phyloP scores from a whole-genome alignment of 2,113 vertebrate genomes.

The Rhinichthys klamathensis region DNA sequence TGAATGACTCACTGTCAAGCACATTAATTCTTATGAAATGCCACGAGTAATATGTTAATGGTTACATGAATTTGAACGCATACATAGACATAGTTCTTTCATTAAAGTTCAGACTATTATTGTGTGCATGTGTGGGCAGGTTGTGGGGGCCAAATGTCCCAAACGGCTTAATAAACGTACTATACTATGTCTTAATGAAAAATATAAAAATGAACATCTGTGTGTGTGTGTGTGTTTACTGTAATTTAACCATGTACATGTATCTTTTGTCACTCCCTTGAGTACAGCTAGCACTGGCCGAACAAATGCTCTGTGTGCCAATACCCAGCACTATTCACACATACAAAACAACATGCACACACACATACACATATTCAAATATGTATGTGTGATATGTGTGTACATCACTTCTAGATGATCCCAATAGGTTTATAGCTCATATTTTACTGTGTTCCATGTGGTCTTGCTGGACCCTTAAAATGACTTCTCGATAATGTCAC shows the following conservation, averaged over 20 bases:
- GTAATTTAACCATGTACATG: not conserved
- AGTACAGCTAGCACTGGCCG: slow-evolving; percentile 31
- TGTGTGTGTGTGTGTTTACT: too few relatives aligned
- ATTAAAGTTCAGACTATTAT: not conserved
- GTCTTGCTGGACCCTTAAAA: slow-evolving; percentile 32
- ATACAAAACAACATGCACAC: not conserved
- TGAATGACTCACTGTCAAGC: slow-evolving; percentile 26
- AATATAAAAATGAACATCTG: not conserved
- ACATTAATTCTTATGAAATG: slow-evolving; percentile 1
- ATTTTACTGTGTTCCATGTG: slow-evolving; percentile 11
- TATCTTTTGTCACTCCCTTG: slow-evolving; percentile 32
- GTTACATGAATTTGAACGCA: slow-evolving; percentile 67
- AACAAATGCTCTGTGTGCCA: slow-evolving; percentile 55
- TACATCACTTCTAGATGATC: slow-evolving; percentile 71
- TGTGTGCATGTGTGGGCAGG: not conserved
- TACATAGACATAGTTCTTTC: not conserved
- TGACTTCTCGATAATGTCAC: slow-evolving; percentile 15
- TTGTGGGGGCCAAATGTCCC: not conserved
- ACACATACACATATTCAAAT: not conserved
- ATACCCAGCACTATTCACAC: not conserved
- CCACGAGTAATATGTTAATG: not conserved
- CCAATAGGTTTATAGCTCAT: slow-evolving; percentile 41
- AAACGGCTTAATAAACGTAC: not conserved
- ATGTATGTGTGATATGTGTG: slow-evolving; percentile 57
- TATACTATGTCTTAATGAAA: not conserved